Percentiles rank a stretch among this genome's conserved stretches.
phyloP scores from a whole-genome alignment of 2,888 invertebrate species.

The Choreutis nemorana region DNA sequence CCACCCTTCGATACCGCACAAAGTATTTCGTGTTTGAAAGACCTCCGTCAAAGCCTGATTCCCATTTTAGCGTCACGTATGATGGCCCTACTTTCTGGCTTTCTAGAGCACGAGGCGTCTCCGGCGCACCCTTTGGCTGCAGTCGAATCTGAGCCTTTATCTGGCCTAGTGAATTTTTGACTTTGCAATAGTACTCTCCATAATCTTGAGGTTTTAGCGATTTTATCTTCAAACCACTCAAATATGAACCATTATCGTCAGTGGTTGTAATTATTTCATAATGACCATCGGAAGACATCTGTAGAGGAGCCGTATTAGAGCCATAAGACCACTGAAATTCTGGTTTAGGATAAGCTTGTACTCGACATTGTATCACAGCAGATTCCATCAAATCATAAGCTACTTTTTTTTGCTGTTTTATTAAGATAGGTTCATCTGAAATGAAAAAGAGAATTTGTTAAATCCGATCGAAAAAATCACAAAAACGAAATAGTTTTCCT shows the following conservation, averaged over 20 bases:
- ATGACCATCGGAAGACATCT: constrained; percentile 83
- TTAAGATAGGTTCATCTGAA: constrained; percentile 85
- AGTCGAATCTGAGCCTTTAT: constrained; percentile 78
- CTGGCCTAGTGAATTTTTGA: constrained; percentile 82
- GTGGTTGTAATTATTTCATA: constrained; percentile 84
- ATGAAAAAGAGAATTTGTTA: too few relatives aligned
- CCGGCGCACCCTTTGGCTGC: constrained; percentile 89
- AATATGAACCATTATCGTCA: constrained; percentile 86
- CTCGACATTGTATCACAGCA: constrained; percentile 87
- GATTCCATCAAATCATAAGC: constrained; percentile 86
- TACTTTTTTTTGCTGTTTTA: constrained; percentile 87
- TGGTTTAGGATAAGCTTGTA: constrained; percentile 91
- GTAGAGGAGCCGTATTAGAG: constrained; percentile 75
- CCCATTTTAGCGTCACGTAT: constrained; percentile 84
- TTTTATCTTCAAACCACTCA: constrained; percentile 76
- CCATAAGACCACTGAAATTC: constrained; percentile 93
- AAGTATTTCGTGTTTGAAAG: constrained; percentile 86
- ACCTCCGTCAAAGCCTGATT: constrained; percentile 91
- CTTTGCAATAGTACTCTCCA: constrained; percentile 90
- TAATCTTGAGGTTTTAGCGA: constrained; percentile 84
- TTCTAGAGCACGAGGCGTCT: constrained; percentile 77
- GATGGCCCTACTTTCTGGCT: constrained; percentile 80
- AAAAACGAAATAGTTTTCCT: too few relatives aligned
- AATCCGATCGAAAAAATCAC: too few relatives aligned
- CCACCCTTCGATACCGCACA: constrained; percentile 79